phyloP scores from a whole-genome alignment of 2,888 invertebrate species.

The Cerceris ruficornis region DNA sequence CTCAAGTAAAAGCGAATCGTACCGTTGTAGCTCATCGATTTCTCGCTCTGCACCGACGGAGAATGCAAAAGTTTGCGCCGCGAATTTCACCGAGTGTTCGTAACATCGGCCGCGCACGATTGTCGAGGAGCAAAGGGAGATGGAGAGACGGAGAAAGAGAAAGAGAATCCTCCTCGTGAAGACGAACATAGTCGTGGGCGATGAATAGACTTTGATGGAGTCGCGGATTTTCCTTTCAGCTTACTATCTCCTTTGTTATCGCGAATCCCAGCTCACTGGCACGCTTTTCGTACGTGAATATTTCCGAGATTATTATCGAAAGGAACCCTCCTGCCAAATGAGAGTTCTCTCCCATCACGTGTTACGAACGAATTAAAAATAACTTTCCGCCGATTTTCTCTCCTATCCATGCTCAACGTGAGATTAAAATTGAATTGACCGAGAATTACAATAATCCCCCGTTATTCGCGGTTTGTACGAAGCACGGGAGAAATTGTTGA shows the following conservation, averaged over 20 bases:
- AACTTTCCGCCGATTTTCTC: not conserved
- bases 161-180: not conserved
- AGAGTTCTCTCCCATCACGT: not conserved
- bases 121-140: too few relatives aligned
- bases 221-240: constrained; percentile 16
- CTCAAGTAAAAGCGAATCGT: not conserved
- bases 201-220: constrained; percentile 17
- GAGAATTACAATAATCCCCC: too few relatives aligned
- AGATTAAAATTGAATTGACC: not conserved
- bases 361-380: not conserved
- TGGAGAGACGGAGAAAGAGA: constrained; percentile 8
- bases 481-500: too few relatives aligned
- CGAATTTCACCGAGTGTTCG: constrained; percentile 24
- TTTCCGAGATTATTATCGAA: constrained; percentile 10
- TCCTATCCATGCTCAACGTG: not conserved
- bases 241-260: constrained; percentile 10
- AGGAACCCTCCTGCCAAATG: not conserved
- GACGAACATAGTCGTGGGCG: not conserved
- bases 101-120: not conserved
- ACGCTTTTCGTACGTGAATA: constrained; percentile 14
- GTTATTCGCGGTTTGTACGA: too few relatives aligned
- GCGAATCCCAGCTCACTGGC: constrained; percentile 2
- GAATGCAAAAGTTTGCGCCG: constrained; percentile 16
- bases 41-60: not conserved
- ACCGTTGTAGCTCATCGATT: constrained; percentile 23